Evolutionary conservation across 2,113 vertebrate genomes (phyloP).

Genomic region (Alces alces): DNA sequence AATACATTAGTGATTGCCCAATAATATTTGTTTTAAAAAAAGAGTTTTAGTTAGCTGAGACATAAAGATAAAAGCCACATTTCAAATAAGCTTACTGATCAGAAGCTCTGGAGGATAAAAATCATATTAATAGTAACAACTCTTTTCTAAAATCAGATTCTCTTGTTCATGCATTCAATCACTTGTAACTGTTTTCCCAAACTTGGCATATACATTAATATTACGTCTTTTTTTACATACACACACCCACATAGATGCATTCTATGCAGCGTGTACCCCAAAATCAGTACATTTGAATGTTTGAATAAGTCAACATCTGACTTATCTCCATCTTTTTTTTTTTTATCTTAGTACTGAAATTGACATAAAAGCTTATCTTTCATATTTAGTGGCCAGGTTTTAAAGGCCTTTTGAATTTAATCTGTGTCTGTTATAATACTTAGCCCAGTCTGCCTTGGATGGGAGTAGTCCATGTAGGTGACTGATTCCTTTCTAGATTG

Average conservation of each 20-base stretch:
- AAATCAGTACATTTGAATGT: neutral
- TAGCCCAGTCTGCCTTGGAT: neutral
- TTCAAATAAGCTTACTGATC: constrained; percentile 33
- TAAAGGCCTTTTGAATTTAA: neutral
- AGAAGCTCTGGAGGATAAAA: constrained; percentile 29
- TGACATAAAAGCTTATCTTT: neutral
- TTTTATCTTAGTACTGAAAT: neutral
- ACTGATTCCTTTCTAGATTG: neutral
- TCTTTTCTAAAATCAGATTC: neutral
- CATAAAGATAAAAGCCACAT: constrained; percentile 33
- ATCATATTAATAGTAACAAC: neutral
- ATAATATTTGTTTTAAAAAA: constrained; percentile 21
- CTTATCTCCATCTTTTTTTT: neutral
- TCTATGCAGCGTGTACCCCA: neutral
- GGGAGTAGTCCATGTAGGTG: neutral
- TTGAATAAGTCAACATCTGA: neutral
- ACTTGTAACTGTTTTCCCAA: neutral
- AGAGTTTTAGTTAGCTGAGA: constrained; percentile 15
- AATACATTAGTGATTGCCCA: constrained; percentile 48
- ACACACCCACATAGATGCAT: neutral
- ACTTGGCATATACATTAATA: neutral
- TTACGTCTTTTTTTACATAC: neutral
- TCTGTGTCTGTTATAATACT: neutral
- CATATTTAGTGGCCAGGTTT: neutral
- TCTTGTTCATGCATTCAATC: neutral